phyloP scores from a whole-genome alignment of 2,888 invertebrate genomes.

The Nymphalis c-album region DNA sequence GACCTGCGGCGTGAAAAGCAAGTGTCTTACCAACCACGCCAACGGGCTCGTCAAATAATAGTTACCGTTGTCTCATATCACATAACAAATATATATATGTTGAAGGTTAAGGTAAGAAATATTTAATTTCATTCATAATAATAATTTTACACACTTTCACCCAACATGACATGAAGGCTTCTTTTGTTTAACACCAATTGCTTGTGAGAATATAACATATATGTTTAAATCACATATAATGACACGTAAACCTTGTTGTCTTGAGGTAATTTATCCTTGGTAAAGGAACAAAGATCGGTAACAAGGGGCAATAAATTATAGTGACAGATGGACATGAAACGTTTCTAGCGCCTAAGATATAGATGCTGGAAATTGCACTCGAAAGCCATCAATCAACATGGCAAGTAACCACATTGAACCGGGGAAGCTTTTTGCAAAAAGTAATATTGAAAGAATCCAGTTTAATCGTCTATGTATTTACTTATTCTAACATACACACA shows the following conservation, averaged over 20 bases:
- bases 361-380: slow-evolving; percentile 33
- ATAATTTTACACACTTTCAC: neutral
- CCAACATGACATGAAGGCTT: neutral
- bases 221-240: slow-evolving; percentile 25
- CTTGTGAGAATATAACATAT: slow-evolving; percentile 10
- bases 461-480: too few species aligned
- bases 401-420: slow-evolving; percentile 36
- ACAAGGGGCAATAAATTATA: slow-evolving; percentile 50
- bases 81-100: too few species aligned
- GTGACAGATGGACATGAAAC: slow-evolving; percentile 37
- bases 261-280: slow-evolving; percentile 18
- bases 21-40: too few species aligned
- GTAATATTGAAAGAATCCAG: neutral
- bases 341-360: slow-evolving; percentile 21
- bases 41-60: too few species aligned
- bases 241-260: slow-evolving; percentile 10
- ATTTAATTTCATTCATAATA: too few species aligned
- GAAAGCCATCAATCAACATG: slow-evolving; percentile 49
- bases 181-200: neutral
- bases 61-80: too few species aligned
- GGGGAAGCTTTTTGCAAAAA: slow-evolving; percentile 29
- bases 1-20: too few species aligned
- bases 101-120: too few species aligned
- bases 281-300: slow-evolving; percentile 27
- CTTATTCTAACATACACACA: too few species aligned